A percentile compares a stretch with the other conserved stretches of the same genome.
Evolutionary conservation across 2,888 invertebrate species (phyloP).

Genomic region (Nomada ferruginata): DNA sequence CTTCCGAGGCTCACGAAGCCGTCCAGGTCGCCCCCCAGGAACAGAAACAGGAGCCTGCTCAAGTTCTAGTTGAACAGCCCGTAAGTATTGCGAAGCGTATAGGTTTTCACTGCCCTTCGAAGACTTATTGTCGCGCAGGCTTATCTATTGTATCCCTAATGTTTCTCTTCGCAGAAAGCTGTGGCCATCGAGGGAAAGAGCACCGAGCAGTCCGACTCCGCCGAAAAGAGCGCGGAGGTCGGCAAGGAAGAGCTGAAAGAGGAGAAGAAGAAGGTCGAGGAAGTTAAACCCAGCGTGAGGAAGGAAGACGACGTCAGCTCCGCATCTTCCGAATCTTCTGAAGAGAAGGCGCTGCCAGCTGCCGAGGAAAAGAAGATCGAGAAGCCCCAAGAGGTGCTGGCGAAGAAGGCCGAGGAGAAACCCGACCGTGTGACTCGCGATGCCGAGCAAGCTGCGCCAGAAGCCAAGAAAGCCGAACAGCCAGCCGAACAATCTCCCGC

Average conservation of each 20-base stretch:
- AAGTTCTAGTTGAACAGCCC: slow-evolving; percentile 56
- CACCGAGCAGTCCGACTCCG: slow-evolving; percentile 59
- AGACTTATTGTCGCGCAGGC: background rate
- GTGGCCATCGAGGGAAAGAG: slow-evolving; percentile 64
- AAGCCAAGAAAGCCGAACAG: slow-evolving; percentile 33
- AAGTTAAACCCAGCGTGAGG: slow-evolving; percentile 51
- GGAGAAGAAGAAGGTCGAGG: slow-evolving; percentile 66
- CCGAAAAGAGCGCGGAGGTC: slow-evolving; percentile 52
- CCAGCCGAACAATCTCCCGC: slow-evolving; percentile 21
- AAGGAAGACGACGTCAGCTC: slow-evolving; percentile 54
- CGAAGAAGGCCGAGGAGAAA: slow-evolving; percentile 78
- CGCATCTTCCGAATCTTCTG: slow-evolving; percentile 54
- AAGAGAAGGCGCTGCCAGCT: slow-evolving; percentile 47
- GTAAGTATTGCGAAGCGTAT: slow-evolving; percentile 27
- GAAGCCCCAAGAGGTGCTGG: slow-evolving; percentile 66
- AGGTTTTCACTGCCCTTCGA: background rate
- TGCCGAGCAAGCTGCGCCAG: slow-evolving; percentile 72
- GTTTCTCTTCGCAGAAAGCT: slow-evolving; percentile 52
- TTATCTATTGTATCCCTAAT: background rate
- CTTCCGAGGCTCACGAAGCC: slow-evolving; percentile 65
- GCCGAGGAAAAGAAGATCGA: slow-evolving; percentile 61
- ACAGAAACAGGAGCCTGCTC: slow-evolving; percentile 57
- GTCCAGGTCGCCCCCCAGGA: slow-evolving; percentile 68
- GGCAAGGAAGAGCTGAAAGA: slow-evolving; percentile 57
- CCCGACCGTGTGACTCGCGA: slow-evolving; percentile 79